Evolutionary conservation across 2,113 vertebrate genomes (phyloP), one percentile per base, ranked within the genome.

Genomic region (Pseudorectes ferrugineus): DNA sequence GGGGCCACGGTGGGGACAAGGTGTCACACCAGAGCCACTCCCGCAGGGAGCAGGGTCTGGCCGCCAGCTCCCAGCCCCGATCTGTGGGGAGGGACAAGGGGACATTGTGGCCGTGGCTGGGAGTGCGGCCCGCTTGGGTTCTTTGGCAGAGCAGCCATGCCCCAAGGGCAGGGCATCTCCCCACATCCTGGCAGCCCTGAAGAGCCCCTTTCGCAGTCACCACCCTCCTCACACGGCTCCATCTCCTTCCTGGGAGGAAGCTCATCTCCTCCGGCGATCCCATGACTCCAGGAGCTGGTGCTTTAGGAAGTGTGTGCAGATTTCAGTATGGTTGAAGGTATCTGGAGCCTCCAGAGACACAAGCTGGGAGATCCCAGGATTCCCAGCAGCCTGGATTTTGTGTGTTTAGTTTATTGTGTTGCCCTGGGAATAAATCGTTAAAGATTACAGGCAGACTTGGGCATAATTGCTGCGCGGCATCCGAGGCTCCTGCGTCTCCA

Each of bases 371-470:
- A 95, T 94, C 62, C 89, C 81, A 82, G 85, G 70, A 42, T 78
- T 94, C 96, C 91, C 96, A 94, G 71, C 84, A 92, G 93, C 96
- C 84, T 20, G 11, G 89, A 75, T 96, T 94, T 89, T 95, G 94
- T 97, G 93, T 94, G 94, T 96, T 97, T 96, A 96, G 95, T 89
- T 96, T 87, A 96, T 96, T 88, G 89, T 76, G 93, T 83, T 79
- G 84, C 94, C 93, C 95, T 95, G 93, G 96, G 96, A 96, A 96
- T 96, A 91, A 93, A 92, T 88, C 93, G 38, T 92, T 95, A 24
- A 89, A 73, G 93, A 95, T 82, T 84, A 72, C 87, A 84, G 81
- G 42, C 87, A 88, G 92, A 85, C 66, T 89, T 5, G 93, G 87
- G 89, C 77, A 79, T 92, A 95, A 94, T 95, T 91, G 93, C 94